Evolutionary conservation across 1,140 invertebrate genomes (phyloP), one percentile per base, ranked within the genome.

Genomic region (Eumaeus atala): DNA sequence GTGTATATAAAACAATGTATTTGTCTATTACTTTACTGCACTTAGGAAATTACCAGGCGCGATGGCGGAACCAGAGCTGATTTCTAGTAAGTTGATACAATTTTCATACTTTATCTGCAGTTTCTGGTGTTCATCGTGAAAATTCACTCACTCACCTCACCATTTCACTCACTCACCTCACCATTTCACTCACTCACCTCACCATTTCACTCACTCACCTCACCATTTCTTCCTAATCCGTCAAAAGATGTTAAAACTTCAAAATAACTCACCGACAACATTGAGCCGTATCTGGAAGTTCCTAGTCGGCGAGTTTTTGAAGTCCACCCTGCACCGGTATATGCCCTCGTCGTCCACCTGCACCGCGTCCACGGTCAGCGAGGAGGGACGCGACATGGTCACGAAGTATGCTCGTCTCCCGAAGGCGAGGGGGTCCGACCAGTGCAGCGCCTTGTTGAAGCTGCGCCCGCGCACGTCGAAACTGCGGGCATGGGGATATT

Each of bases 251-350:
- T 0, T 11, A 48, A 7, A 11, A 51, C 35, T 56, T n/a, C 9
- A 8, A 54, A 48, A 40, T 37, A 40, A 88, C 93, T 93, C 88
- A 97, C 96, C 95, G 71, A 97, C 95, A 67, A 97, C 95, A 70
- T 94, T 96, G 64, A 97, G 90, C 73, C 94, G 94, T 70, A 97
- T 95, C 82, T 95, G 93, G 72, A 93, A 95, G 86, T 97, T 97
- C 63, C 94, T 91, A 6, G 96, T 97, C 0, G 95, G 95, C 3
- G 95, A 95, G 70, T 96, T 95, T 73, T 92, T 92, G 80, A 97
- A 97, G 83, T 97, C 96, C 1, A 97, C 96, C 57, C 96, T 90
- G 82, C 95, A 97, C 44, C 95, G 89, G 80, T 96, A 97, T 16
- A 91, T 89, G 0, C 95, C 95, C 71, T 95, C 94, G 78, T 97